Conservation (phyloP, 2,797 vertebrate genomes). For the Girardinus metallicus region DNA sequence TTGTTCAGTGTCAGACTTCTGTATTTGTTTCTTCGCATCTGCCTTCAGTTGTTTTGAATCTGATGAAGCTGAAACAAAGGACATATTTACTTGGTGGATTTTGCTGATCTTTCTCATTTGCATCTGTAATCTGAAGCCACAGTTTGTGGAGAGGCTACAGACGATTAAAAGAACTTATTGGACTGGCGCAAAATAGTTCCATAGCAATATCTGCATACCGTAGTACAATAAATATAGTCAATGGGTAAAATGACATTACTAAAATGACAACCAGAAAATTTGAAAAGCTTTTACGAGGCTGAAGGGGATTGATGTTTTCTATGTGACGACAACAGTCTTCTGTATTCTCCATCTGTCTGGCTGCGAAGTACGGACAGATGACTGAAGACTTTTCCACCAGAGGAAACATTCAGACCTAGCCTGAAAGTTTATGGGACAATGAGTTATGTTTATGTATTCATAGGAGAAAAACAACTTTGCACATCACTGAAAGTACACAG, state of each 20-base stretch:
- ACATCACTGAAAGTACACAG: not conserved
- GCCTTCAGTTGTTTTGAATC: not conserved
- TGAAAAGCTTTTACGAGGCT: not conserved
- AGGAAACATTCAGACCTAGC: not conserved
- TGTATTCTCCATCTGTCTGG: not conserved
- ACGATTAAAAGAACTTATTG: not conserved
- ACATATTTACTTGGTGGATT: not conserved
- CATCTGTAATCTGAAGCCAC: not conserved
- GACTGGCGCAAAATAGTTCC: not conserved
- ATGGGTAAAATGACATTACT: not conserved
- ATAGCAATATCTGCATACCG: not conserved
- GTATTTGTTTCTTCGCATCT: not conserved
- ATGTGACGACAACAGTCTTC: not conserved
- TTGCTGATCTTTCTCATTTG: not conserved
- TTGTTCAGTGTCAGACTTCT: not conserved
- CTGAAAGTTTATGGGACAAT: not conserved
- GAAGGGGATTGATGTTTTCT: not conserved
- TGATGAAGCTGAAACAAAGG: not conserved
- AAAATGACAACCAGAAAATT: not conserved
- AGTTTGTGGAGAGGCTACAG: not conserved
- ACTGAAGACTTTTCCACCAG: not conserved
- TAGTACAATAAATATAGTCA: not conserved
- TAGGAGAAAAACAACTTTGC: not conserved
- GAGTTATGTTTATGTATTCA: not conserved
- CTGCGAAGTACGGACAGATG: not conserved